Percentiles rank a stretch among this genome's conserved stretches.
These are phyloP conservation scores for Frankliniella intonsa DNA, from an alignment of 2,888 invertebrate species.

Conservation along the genomic window DNA sequence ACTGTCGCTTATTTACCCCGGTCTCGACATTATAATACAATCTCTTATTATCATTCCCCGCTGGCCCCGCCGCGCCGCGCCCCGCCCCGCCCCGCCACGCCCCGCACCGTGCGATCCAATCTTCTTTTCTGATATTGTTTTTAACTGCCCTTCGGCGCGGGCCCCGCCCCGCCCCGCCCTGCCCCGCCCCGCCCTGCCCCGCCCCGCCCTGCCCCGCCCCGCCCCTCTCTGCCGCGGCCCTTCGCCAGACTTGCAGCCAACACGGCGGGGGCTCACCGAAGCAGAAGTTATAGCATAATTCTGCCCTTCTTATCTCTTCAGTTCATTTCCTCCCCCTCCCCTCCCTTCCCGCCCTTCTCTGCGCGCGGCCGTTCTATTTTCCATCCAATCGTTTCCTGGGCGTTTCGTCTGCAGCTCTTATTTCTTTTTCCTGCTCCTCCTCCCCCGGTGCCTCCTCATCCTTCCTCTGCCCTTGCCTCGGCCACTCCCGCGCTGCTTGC, in stretches of 20 bases:
- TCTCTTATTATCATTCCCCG: background rate
- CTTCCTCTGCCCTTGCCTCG: background rate
- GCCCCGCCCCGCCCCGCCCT: background rate
- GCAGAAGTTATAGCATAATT: slow-evolving; percentile 25
- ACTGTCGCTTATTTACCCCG: background rate
- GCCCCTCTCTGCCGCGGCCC: background rate
- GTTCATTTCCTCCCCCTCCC: background rate
- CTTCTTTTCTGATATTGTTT: background rate
- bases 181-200: background rate
- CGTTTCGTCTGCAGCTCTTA: background rate
- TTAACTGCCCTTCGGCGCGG: background rate
- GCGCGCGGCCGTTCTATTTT: background rate
- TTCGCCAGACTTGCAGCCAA: background rate
- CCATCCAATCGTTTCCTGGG: slow-evolving; percentile 7
- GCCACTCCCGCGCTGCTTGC: background rate
- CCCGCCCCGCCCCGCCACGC: background rate
- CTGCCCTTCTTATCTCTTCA: slow-evolving; percentile 11
- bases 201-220: background rate
- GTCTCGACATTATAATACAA: slow-evolving; percentile 4
- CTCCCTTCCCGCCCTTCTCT: background rate
- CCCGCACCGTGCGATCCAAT: background rate
- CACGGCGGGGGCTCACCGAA: background rate
- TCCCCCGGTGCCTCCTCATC: background rate
- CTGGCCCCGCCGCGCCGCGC: background rate
- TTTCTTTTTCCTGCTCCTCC: background rate